phyloP scores from a whole-genome alignment of 1,140 invertebrate genomes.

The Eurosta solidaginis region DNA sequence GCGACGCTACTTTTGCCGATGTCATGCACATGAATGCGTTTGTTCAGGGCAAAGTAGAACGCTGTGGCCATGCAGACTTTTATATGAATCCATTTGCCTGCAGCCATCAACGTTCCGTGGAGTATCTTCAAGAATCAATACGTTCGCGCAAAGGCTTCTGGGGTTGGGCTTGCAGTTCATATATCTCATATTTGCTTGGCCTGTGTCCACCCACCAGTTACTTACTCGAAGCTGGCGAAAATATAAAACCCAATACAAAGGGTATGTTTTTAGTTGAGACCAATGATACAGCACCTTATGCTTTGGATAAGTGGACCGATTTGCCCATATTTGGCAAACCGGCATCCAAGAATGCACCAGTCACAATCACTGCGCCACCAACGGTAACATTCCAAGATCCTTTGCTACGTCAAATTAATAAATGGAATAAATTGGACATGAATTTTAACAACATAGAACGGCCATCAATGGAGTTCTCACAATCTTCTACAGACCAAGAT shows the following conservation, averaged over 20 bases:
- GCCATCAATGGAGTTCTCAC: slow-evolving; percentile 25
- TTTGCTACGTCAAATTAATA: slow-evolving; percentile 50
- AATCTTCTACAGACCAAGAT: slow-evolving; percentile 45
- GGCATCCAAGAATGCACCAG: neutral
- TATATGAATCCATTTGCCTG: slow-evolving; percentile 70
- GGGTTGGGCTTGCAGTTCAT: slow-evolving; percentile 68
- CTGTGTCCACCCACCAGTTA: slow-evolving; percentile 61
- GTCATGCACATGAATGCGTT: slow-evolving; percentile 77
- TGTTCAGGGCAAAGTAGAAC: slow-evolving; percentile 67
- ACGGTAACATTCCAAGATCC: slow-evolving; percentile 44
- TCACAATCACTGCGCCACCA: slow-evolving; percentile 21
- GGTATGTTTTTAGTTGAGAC: slow-evolving; percentile 56
- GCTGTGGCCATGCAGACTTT: slow-evolving; percentile 73
- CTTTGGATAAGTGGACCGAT: slow-evolving; percentile 56
- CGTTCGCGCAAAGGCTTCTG: slow-evolving; percentile 69
- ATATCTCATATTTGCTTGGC: slow-evolving; percentile 65
- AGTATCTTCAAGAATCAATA: slow-evolving; percentile 75
- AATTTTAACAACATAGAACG: slow-evolving; percentile 50
- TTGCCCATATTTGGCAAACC: slow-evolving; percentile 44
- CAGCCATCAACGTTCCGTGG: slow-evolving; percentile 70
- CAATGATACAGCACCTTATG: slow-evolving; percentile 53
- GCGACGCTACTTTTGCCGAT: slow-evolving; percentile 74
- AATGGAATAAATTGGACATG: slow-evolving; percentile 51
- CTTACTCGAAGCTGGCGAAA: slow-evolving; percentile 52
- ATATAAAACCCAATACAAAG: slow-evolving; percentile 42